Evolutionary conservation across 2,797 vertebrate species (phyloP).

Genomic region (Coendou prehensilis): DNA sequence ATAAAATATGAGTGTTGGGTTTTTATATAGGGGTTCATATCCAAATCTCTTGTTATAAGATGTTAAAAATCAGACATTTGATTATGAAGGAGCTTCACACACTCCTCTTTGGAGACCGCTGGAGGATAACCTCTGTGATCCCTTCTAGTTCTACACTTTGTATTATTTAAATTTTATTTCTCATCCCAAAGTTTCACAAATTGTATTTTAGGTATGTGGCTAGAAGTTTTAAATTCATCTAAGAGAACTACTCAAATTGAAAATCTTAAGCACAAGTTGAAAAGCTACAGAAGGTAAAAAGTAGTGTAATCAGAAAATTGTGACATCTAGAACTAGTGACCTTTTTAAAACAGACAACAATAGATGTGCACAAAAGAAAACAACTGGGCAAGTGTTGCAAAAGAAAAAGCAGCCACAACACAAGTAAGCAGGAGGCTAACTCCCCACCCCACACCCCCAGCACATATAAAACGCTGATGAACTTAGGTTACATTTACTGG

Average conservation of each 20-base stretch:
- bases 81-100: neutral
- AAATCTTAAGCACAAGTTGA: slow-evolving; percentile 4
- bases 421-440: slow-evolving; percentile 37
- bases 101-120: neutral
- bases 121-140: neutral
- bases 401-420: slow-evolving; percentile 60
- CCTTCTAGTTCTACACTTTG: neutral
- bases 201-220: neutral
- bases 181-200: neutral
- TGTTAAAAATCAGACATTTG: neutral
- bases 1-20: neutral
- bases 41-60: neutral
- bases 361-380: slow-evolving; percentile 47
- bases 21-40: neutral
- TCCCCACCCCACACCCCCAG: neutral
- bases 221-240: neutral
- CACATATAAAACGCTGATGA: slow-evolving; percentile 26
- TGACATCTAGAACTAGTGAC: slow-evolving; percentile 21
- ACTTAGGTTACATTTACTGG: slow-evolving; percentile 46
- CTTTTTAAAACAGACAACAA: slow-evolving; percentile 66
- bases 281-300: slow-evolving; percentile 40
- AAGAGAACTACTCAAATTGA: neutral
- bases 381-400: neutral
- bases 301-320: neutral
- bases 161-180: neutral